These are phyloP conservation scores for Polyploca ridens DNA, from an alignment of 2,888 invertebrate genomes.

Conservation along the genomic window DNA sequence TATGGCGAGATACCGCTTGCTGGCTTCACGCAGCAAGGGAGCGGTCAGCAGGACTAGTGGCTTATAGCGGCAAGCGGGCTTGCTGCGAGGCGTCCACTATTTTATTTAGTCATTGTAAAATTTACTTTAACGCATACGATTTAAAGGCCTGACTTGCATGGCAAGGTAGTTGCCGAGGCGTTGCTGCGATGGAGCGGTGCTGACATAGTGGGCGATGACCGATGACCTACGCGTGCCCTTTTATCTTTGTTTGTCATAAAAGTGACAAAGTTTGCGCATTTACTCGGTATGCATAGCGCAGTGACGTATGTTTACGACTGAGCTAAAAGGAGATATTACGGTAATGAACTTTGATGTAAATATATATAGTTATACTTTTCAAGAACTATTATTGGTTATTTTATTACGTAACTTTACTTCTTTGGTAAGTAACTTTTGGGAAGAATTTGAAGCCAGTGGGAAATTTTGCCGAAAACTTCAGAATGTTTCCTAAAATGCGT, in stretches of 20 bases:
- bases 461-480: neutral
- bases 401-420: neutral
- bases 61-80: too few species aligned
- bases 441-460: neutral
- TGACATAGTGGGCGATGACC: too few species aligned
- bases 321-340: constrained; percentile 1
- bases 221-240: constrained; percentile 2
- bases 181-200: too few species aligned
- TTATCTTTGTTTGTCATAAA: constrained; percentile 7
- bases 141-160: too few species aligned
- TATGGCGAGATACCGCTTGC: too few species aligned
- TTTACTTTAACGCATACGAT: too few species aligned
- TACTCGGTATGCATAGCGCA: constrained; percentile 3
- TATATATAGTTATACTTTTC: neutral
- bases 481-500: neutral
- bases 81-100: too few species aligned
- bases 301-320: neutral
- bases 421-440: neutral
- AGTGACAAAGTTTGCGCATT: constrained; percentile 12
- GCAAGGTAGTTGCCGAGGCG: too few species aligned
- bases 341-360: constrained; percentile 10
- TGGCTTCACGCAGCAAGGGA: too few species aligned
- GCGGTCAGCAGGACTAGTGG: too few species aligned
- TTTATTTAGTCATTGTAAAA: too few species aligned
- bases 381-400: too few species aligned